These are phyloP conservation scores for Brachionus angularis DNA, from an alignment of 1,140 invertebrate species.

Conservation along the genomic window DNA sequence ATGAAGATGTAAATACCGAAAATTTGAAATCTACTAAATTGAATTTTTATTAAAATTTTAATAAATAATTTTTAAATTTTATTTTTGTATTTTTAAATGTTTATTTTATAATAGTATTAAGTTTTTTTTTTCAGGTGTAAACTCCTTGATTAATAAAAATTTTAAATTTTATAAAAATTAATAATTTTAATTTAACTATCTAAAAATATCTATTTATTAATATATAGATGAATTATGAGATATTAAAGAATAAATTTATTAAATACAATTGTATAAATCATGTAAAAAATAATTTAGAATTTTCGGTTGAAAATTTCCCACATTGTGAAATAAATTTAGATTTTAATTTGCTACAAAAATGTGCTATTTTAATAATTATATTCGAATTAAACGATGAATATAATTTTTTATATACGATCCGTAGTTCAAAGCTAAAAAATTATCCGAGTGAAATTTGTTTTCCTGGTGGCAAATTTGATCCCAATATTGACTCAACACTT, in stretches of 20 bases:
- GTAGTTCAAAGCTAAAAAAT: background rate
- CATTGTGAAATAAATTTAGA: conserved; percentile 12
- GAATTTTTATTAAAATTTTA: no score
- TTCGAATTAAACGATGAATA: background rate
- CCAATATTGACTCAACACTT: background rate
- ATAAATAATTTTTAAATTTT: no score
- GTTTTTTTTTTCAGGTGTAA: background rate
- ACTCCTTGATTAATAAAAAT: background rate
- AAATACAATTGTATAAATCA: conserved; percentile 17
- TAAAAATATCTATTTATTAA: no score
- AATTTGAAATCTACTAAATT: no score
- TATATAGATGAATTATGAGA: background rate
- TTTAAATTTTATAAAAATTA: no score
- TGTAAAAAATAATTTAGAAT: background rate
- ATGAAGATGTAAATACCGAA: no score
- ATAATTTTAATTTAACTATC: no score
- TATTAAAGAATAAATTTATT: background rate
- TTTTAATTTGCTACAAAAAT: conserved; percentile 2
- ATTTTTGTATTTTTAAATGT: no score
- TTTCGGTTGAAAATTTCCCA: conserved; percentile 4
- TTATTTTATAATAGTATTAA: background rate
- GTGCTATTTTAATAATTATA: conserved; percentile 28
- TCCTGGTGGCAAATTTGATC: conserved; percentile 33
- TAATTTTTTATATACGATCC: conserved; percentile 21
- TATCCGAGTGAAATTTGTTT: conserved; percentile 39